These are phyloP conservation scores for Passerina amoena DNA, from an alignment of 2,113 vertebrate species.

Conservation along the genomic window DNA sequence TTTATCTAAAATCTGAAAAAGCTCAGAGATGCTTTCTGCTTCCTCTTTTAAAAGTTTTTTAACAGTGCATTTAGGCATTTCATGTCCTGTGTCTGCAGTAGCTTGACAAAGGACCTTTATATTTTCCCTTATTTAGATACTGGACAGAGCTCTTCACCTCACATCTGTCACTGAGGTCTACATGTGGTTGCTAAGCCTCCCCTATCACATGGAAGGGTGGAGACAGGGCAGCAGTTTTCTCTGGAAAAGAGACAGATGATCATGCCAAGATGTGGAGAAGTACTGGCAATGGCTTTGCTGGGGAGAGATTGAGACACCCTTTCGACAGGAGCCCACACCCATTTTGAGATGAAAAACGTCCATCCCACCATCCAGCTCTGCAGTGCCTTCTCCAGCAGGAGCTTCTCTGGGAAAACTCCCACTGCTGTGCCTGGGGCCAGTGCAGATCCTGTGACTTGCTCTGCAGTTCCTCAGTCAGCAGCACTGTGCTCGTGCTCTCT, in stretches of 20 bases:
- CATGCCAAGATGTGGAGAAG: slow-evolving; percentile 9
- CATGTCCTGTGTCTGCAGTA: not conserved
- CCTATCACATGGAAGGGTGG: slow-evolving; percentile 43
- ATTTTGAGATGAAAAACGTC: not conserved
- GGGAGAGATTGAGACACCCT: slow-evolving; percentile 22
- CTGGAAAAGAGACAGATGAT: slow-evolving; percentile 25
- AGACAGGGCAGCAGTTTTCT: slow-evolving; percentile 40
- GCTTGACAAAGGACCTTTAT: not conserved
- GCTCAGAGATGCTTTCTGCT: not conserved
- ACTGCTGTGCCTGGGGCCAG: not conserved
- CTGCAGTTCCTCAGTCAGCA: not conserved
- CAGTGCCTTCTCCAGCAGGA: not conserved
- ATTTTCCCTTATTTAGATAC: not conserved
- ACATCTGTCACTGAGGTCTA: not conserved
- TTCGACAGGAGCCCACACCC: slow-evolving; percentile 42
- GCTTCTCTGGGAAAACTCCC: slow-evolving; percentile 26
- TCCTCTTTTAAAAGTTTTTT: not conserved
- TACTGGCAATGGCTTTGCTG: slow-evolving; percentile 23
- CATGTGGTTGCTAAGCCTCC: not conserved
- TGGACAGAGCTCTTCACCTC: not conserved
- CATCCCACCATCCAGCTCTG: not conserved
- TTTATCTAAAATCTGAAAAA: not conserved
- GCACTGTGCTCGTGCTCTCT: not conserved
- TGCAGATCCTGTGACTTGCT: not conserved
- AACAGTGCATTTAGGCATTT: not conserved